A percentile compares a stretch with the other conserved stretches of the same genome.
Conservation (phyloP, 2,888 invertebrate species). For the Autographa gamma region DNA sequence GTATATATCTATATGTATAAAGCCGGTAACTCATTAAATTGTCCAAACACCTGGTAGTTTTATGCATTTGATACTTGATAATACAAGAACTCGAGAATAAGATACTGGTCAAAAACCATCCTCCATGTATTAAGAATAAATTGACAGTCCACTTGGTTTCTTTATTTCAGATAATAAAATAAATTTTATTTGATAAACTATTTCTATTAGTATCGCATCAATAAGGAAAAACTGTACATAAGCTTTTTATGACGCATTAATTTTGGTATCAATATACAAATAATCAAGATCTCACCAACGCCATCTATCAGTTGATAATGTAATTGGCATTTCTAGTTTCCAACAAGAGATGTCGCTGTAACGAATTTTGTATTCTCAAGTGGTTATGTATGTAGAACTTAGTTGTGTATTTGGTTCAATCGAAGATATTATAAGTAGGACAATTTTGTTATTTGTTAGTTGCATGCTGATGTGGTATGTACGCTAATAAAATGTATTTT, state of each 20-base stretch:
- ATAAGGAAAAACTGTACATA: conserved; percentile 24
- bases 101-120: too few species aligned
- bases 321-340: conserved; percentile 21
- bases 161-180: too few species aligned
- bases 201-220: neutral
- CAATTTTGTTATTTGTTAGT: conserved; percentile 82
- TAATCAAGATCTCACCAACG: conserved; percentile 13
- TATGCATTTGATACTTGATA: neutral
- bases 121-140: too few species aligned
- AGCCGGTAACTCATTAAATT: too few species aligned
- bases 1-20: too few species aligned
- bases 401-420: conserved; percentile 44
- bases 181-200: too few species aligned
- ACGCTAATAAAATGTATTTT: conserved; percentile 74
- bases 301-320: conserved; percentile 31
- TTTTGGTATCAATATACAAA: neutral
- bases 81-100: neutral
- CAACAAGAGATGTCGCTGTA: conserved; percentile 39
- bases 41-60: neutral
- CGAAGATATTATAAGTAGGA: conserved; percentile 71
- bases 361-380: conserved; percentile 23
- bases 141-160: too few species aligned
- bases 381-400: conserved; percentile 21
- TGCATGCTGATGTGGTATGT: conserved; percentile 71
- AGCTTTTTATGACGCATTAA: conserved; percentile 9